Conservation (phyloP, 2,797 vertebrate species). For the Coregonus sp. region DNA sequence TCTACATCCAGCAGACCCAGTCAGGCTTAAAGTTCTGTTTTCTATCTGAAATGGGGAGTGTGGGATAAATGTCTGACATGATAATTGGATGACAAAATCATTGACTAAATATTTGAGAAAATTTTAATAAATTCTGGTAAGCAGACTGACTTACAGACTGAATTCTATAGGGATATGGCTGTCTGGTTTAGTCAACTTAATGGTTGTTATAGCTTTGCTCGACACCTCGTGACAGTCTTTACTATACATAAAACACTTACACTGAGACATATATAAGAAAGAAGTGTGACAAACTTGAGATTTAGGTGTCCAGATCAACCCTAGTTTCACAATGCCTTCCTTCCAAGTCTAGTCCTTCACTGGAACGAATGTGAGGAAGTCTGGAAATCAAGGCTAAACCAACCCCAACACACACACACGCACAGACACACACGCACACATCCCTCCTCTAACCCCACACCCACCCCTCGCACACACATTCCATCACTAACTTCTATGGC, state of each 20-base stretch:
- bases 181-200: neutral
- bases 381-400: neutral
- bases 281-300: neutral
- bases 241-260: neutral
- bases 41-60: slow-evolving; percentile 29
- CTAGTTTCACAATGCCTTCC: neutral
- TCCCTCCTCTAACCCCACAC: too few species aligned
- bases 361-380: neutral
- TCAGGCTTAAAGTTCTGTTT: slow-evolving; percentile 37
- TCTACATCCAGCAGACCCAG: slow-evolving; percentile 27
- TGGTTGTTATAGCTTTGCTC: neutral
- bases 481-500: slow-evolving; percentile 2
- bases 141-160: neutral
- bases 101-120: slow-evolving; percentile 53
- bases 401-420: too few species aligned
- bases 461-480: neutral
- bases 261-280: neutral
- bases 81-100: slow-evolving; percentile 58
- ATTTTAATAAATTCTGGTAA: slow-evolving; percentile 28
- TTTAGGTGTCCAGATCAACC: neutral
- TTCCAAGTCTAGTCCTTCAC: neutral
- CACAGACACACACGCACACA: neutral
- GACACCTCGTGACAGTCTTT: neutral
- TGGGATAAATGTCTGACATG: slow-evolving; percentile 40
- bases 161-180: neutral